Evolutionary conservation across 2,888 invertebrate species (phyloP).

Genomic region (Trichopoda pennipes): DNA sequence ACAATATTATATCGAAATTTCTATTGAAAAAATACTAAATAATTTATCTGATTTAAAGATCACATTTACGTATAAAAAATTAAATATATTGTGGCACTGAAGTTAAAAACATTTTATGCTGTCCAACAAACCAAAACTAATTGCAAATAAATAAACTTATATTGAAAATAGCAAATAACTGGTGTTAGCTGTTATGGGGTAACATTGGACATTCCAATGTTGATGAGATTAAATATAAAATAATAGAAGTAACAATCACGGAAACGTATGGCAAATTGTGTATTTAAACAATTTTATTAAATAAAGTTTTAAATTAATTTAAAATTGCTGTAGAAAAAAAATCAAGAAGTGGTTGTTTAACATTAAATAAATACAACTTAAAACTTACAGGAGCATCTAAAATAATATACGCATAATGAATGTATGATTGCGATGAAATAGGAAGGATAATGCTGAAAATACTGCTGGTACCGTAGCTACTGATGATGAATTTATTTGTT

Average conservation of each 20-base stretch:
- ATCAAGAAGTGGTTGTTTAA: conserved; percentile 34
- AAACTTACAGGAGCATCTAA: conserved; percentile 31
- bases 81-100: no score
- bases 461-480: conserved; percentile 25
- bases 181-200: background rate
- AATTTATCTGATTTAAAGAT: no score
- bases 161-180: background rate
- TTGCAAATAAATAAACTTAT: background rate
- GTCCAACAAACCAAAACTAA: background rate
- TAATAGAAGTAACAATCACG: background rate
- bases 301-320: conserved; percentile 54
- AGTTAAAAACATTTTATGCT: background rate
- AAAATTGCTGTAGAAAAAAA: conserved; percentile 17
- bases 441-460: conserved; percentile 18
- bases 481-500: conserved; percentile 27
- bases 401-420: conserved; percentile 42
- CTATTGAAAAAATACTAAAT: no score
- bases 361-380: conserved; percentile 64
- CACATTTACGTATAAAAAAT: no score
- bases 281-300: conserved; percentile 26
- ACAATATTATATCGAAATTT: no score
- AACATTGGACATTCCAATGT: background rate
- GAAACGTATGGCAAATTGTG: background rate
- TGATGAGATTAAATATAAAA: conserved; percentile 10
- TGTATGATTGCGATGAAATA: conserved; percentile 40